Base-by-base conservation (phyloP, 2,888 invertebrate species). In the Matsumyia berberina region DNA sequence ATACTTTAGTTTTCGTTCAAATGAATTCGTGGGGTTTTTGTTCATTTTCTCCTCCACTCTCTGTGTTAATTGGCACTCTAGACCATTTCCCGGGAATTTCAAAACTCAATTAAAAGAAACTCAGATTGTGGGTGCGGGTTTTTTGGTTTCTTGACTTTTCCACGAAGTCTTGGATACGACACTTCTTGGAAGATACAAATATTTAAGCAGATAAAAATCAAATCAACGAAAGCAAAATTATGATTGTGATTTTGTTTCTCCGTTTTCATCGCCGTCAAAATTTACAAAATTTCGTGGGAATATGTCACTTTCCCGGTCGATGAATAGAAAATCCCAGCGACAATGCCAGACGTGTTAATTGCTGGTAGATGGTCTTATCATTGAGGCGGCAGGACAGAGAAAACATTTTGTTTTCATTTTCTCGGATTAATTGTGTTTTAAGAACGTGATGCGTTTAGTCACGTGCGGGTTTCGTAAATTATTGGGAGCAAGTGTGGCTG, bases 1-100 rank as follows among this genome's bases (percentile, higher is more conserved):
- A 70, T 72, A 66, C 79, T 80, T 80, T 73, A 73, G 73, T 60
- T 79, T 79, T 79, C 73, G 19, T 58, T 73, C n/a, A 29, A 42
- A 12, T n/a, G 37, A 62, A 55, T 55, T 66, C 33, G 42, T 42
- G 6, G 15, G 42, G 15, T 60, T 12, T 15, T 55, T 17, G 31
- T 42, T 19, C 24, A 2, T 29, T 35, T 35, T 19, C 9, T 62
- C 31, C 0, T 12, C 8, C 8, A 8, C 19, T 33, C 29, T 19
- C 15, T n/a, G 7, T n/a, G 42, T 74, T 12, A 66, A 74, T 51
- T 37, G 37, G 55, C 29, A 55, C 17, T 62, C 9, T 37, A n/a
- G n/a, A n/a, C n/a, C n/a, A n/a, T n/a, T n/a, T n/a, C n/a, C n/a
- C n/a, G n/a, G n/a, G n/a, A n/a, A n/a, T n/a, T n/a, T n/a, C n/a